Evolutionary conservation across 2,797 vertebrate genomes (phyloP), one percentile per base, ranked within the genome.

Genomic region (Enteromius treurensis): DNA sequence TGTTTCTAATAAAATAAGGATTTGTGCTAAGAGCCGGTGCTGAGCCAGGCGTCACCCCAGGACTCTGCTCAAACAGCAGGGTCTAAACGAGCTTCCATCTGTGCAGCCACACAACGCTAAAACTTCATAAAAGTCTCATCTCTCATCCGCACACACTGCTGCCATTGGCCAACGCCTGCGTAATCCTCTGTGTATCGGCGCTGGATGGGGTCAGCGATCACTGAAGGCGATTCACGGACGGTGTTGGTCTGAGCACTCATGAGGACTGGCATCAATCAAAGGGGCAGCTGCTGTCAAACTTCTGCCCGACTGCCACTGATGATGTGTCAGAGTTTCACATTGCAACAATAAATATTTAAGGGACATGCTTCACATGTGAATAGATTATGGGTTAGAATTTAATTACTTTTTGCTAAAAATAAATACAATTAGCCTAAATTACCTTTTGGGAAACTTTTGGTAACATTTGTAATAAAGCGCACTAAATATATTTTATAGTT

Each of bases 11-110:
- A 89, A 89, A 89, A 82, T 74, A 82, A 88, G 84, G 85, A 89
- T 89, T 87, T 89, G 86, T 85, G 88, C 83, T 65, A 23, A 68
- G 82, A 78, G 79, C 79, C 70, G 17, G 42, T 69, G 45, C 62
- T 74, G 84, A 93, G 93, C 90, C 91, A 92, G 92, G 92, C 90
- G 90, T 90, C 88, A 92, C 91, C 93, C 88, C 93, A 93, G 93
- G 93, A 94, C 92, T 93, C 90, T 86, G 90, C 88, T 88, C 77
- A 88, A 92, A 94, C 94, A 95, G 94, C 93, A 93, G 94, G 93
- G 91, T 90, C 91, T 86, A 89, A 94, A 95, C 92, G 90, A 90
- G 88, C 90, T 84, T 91, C 94, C 94, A 95, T 95, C 95, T 95
- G 94, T 89, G 88, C 79, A 90, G 87, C 88, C 90, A 88, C 89